Evolutionary conservation across 2,797 vertebrate genomes (phyloP).

Genomic region (Gambusia yucatana): DNA sequence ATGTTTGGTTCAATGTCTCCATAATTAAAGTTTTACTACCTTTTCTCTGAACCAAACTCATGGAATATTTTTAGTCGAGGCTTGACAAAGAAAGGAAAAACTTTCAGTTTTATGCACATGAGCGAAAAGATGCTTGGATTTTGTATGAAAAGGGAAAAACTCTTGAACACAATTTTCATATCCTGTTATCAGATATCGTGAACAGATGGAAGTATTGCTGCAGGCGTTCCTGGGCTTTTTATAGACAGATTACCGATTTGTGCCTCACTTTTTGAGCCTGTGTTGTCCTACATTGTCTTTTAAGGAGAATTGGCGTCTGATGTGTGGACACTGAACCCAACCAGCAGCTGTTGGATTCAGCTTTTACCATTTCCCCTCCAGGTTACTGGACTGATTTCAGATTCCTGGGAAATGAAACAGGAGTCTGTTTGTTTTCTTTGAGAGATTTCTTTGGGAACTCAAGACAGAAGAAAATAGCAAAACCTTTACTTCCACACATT

Average conservation of each 20-base stretch:
- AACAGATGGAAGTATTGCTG: slow-evolving; percentile 2
- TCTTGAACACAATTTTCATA: background rate
- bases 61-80: background rate
- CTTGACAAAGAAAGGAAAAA: background rate
- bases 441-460: background rate
- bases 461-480: background rate
- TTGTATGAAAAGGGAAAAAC: background rate
- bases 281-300: slow-evolving; percentile 30
- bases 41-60: background rate
- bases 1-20: background rate
- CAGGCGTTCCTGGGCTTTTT: background rate
- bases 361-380: slow-evolving; percentile 15
- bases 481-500: background rate
- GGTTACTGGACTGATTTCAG: slow-evolving; percentile 20
- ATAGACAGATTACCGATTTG: background rate
- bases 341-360: slow-evolving; percentile 34
- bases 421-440: slow-evolving; percentile 14
- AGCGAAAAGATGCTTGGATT: background rate
- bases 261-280: slow-evolving; percentile 45
- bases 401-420: slow-evolving; percentile 21
- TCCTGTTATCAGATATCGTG: background rate
- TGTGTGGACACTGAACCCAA: slow-evolving; percentile 17
- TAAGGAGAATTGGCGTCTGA: slow-evolving; percentile 41
- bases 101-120: background rate
- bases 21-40: background rate